Conservation (phyloP, 2,888 invertebrate species). For the Periphyllus acericola region DNA sequence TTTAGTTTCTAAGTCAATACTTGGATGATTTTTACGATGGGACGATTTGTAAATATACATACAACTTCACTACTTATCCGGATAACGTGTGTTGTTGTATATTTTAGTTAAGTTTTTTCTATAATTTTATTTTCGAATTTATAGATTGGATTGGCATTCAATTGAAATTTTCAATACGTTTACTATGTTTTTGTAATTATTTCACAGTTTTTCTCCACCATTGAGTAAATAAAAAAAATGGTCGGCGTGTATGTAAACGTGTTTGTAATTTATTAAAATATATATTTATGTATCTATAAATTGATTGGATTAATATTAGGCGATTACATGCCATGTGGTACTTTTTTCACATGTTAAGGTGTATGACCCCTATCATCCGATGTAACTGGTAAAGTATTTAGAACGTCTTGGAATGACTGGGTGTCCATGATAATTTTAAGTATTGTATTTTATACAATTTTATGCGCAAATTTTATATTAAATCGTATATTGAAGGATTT, state of each 20-base stretch:
- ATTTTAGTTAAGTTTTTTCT: neutral
- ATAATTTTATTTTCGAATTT: too few relatives aligned
- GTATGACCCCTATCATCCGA: conserved; percentile 47
- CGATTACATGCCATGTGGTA: neutral
- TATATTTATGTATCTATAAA: neutral
- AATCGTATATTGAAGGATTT: neutral
- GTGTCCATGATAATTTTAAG: conserved; percentile 4
- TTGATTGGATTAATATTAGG: neutral
- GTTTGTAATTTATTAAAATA: neutral
- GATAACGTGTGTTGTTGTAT: neutral
- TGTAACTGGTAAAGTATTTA: conserved; percentile 44
- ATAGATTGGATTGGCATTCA: neutral
- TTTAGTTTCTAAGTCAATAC: neutral
- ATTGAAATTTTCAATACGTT: neutral
- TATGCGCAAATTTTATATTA: neutral
- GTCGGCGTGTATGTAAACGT: neutral
- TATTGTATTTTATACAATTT: neutral
- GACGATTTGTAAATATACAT: neutral
- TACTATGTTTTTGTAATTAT: neutral
- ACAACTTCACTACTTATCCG: too few relatives aligned
- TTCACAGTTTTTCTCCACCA: neutral
- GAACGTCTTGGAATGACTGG: conserved; percentile 58
- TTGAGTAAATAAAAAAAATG: neutral
- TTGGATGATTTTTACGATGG: neutral
- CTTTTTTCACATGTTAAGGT: neutral